phyloP scores from a whole-genome alignment of 2,888 invertebrate species.

The Branchellion lobata region DNA sequence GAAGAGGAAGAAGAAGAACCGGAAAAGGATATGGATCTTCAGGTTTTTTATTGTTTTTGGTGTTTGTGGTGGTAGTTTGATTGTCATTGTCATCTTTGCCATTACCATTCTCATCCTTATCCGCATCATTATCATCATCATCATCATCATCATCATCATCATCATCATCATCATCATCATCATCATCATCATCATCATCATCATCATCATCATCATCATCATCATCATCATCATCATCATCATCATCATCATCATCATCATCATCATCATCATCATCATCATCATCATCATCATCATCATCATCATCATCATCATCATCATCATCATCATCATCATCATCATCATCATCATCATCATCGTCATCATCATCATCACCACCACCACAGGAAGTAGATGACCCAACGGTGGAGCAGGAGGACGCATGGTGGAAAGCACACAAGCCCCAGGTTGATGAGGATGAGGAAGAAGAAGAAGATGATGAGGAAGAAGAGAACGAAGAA shows the following conservation, averaged over 20 bases:
- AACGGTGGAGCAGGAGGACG: constrained; percentile 40
- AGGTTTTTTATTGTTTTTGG: neutral
- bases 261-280: constrained; percentile 34
- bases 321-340: constrained; percentile 24
- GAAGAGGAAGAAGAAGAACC: constrained; percentile 28
- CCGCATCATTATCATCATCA: neutral
- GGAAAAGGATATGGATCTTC: constrained; percentile 24
- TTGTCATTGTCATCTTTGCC: no score
- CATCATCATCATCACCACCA: no score
- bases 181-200: neutral
- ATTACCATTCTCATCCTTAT: neutral
- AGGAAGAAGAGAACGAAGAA: constrained; percentile 47
- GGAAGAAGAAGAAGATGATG: constrained; percentile 68
- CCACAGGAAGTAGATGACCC: constrained; percentile 31
- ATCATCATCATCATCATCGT: constrained; percentile 23
- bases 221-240: constrained; percentile 13
- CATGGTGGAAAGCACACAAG: constrained; percentile 40
- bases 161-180: neutral
- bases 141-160: constrained; percentile 20
- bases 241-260: constrained; percentile 33
- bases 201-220: no score
- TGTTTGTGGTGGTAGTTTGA: neutral
- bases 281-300: constrained; percentile 41
- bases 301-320: constrained; percentile 25
- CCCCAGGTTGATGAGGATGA: constrained; percentile 68